phyloP scores from a whole-genome alignment of 2,888 invertebrate species.

The Keiferia lycopersicella region DNA sequence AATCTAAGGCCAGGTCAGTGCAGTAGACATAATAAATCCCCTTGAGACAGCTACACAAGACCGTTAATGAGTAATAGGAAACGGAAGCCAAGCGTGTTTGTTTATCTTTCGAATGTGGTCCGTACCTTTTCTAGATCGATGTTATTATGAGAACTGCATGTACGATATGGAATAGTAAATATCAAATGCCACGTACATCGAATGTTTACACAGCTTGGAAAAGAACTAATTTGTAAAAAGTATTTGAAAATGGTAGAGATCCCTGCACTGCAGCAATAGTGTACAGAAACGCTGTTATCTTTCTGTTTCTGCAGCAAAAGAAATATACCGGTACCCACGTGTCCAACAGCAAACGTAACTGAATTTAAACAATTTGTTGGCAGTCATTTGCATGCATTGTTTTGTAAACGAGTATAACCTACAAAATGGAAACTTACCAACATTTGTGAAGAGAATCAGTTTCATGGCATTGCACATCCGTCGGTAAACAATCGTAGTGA shows the following conservation, averaged over 20 bases:
- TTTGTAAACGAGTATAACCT: not conserved
- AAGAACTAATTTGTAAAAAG: too few relatives aligned
- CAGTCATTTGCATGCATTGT: not conserved
- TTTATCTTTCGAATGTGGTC: not conserved
- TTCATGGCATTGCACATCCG: slow-evolving; percentile 33
- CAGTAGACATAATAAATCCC: slow-evolving; percentile 25
- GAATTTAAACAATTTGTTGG: not conserved
- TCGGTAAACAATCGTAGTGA: slow-evolving; percentile 34
- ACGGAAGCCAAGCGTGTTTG: slow-evolving; percentile 24
- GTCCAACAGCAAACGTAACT: not conserved
- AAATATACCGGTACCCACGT: not conserved
- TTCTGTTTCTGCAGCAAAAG: not conserved
- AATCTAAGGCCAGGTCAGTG: slow-evolving; percentile 26
- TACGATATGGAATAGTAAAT: not conserved
- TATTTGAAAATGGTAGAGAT: too few relatives aligned
- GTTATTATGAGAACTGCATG: not conserved
- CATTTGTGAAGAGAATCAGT: slow-evolving; percentile 35
- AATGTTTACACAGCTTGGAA: too few relatives aligned
- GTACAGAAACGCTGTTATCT: too few relatives aligned
- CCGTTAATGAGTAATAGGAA: slow-evolving; percentile 24
- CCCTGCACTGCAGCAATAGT: too few relatives aligned
- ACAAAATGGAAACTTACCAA: slow-evolving; percentile 28
- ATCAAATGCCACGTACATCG: not conserved
- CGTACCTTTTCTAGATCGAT: not conserved
- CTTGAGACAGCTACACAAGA: slow-evolving; percentile 23